These are phyloP conservation scores for Danio kyathit DNA, from an alignment of 2,797 vertebrate genomes.

Conservation along the genomic window DNA sequence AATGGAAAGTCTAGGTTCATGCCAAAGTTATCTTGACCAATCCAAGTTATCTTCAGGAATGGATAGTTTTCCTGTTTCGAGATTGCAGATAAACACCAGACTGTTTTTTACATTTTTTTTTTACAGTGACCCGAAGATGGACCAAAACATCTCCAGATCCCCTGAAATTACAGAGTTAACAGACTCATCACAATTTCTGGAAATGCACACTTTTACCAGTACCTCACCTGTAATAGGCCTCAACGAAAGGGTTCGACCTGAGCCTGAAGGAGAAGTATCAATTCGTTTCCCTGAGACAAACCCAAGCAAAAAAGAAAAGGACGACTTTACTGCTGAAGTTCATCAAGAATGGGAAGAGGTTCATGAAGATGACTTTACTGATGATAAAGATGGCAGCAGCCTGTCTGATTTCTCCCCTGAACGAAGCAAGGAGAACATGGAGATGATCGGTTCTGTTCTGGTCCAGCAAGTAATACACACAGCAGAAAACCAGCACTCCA, in stretches of 20 bases:
- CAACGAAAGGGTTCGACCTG: constrained; percentile 57
- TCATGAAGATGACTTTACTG: constrained; percentile 17
- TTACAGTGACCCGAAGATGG: constrained; percentile 23
- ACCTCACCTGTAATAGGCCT: constrained; percentile 9
- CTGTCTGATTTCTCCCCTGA: constrained; percentile 22
- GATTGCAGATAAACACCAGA: neutral
- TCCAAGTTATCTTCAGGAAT: neutral
- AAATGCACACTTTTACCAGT: neutral
- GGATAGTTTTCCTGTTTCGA: neutral
- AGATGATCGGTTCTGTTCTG: constrained; percentile 6
- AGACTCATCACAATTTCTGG: neutral
- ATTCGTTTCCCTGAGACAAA: constrained; percentile 45
- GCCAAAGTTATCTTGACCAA: neutral
- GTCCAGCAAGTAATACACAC: neutral
- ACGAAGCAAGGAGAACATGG: neutral
- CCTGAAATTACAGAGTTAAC: constrained; percentile 8
- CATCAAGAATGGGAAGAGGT: neutral
- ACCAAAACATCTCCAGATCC: neutral
- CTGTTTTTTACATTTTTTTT: neutral
- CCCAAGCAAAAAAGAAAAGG: constrained; percentile 16
- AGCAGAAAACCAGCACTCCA: constrained; percentile 13
- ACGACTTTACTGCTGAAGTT: constrained; percentile 17
- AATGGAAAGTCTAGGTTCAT: constrained; percentile 1
- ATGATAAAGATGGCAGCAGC: neutral
- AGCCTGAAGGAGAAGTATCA: constrained; percentile 66